A percentile compares a stretch with the other conserved stretches of the same genome.
Evolutionary conservation across 2,113 vertebrate species (phyloP).

Genomic region (Hemiprocne comata): DNA sequence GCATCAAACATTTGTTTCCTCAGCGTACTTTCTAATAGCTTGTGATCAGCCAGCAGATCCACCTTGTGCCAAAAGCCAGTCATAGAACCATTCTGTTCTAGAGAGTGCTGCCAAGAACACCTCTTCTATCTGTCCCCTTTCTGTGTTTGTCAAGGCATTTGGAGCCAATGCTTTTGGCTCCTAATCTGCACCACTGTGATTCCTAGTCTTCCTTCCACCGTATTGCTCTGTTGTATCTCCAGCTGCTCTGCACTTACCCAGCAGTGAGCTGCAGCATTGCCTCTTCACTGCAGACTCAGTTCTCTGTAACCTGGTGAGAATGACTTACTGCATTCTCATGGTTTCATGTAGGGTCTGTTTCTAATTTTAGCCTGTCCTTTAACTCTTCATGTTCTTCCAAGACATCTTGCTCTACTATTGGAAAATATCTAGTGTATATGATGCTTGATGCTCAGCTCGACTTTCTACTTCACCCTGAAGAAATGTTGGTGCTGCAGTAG

Average conservation of each 20-base stretch:
- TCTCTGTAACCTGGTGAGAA: neutral
- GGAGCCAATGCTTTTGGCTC: neutral
- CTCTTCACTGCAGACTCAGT: neutral
- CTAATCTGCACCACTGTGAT: neutral
- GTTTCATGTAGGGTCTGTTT: neutral
- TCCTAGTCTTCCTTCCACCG: neutral
- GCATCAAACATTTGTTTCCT: neutral
- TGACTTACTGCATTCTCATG: neutral
- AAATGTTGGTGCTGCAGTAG: neutral
- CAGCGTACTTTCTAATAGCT: neutral
- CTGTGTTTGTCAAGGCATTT: neutral
- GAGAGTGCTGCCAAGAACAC: neutral
- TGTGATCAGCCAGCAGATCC: neutral
- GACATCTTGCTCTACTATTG: neutral
- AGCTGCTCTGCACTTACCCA: neutral
- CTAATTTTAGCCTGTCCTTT: neutral
- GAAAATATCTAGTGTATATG: neutral
- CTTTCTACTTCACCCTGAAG: neutral
- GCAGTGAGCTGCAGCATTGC: neutral
- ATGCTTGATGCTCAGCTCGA: neutral
- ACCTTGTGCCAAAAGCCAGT: neutral
- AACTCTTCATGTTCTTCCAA: neutral
- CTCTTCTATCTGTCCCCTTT: neutral
- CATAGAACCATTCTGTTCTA: neutral
- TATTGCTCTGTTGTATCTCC: neutral